A percentile compares a stretch with the other conserved stretches of the same genome.
phyloP scores from a whole-genome alignment of 2,888 invertebrate species.

The Hipparchia semele region DNA sequence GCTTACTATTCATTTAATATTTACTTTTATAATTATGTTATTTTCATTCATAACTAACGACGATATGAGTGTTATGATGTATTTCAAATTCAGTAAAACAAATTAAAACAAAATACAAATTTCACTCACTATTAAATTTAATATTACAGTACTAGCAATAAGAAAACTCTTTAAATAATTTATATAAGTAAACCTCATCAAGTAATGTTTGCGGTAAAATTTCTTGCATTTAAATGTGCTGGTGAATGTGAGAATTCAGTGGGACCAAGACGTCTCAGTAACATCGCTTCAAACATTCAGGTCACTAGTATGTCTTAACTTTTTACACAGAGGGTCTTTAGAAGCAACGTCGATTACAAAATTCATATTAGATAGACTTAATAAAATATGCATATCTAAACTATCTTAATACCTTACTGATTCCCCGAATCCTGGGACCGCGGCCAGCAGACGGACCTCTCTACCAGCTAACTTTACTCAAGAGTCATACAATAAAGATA shows the following conservation, averaged over 20 bases:
- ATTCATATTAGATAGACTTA: slow-evolving; percentile 82
- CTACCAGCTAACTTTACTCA: slow-evolving; percentile 55
- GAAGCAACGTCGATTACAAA: slow-evolving; percentile 83
- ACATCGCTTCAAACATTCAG: slow-evolving; percentile 80
- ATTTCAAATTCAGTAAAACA: slow-evolving; percentile 82
- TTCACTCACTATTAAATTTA: slow-evolving; percentile 83
- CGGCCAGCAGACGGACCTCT: slow-evolving; percentile 33
- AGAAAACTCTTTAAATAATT: slow-evolving; percentile 78
- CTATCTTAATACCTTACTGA: slow-evolving; percentile 66
- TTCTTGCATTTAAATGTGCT: slow-evolving; percentile 73
- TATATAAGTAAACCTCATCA: slow-evolving; percentile 79
- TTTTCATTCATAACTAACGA: slow-evolving; percentile 84
- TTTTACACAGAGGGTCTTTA: slow-evolving; percentile 81
- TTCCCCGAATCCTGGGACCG: slow-evolving; percentile 31
- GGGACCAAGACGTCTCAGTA: slow-evolving; percentile 73
- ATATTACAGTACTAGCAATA: slow-evolving; percentile 81
- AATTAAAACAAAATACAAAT: slow-evolving; percentile 82
- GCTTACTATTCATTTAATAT: slow-evolving; percentile 82
- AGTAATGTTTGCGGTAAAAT: slow-evolving; percentile 70
- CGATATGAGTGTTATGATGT: slow-evolving; percentile 83
- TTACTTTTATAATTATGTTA: slow-evolving; percentile 84
- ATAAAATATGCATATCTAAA: slow-evolving; percentile 82
- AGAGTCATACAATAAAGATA: slow-evolving; percentile 76
- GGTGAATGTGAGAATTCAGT: slow-evolving; percentile 80
- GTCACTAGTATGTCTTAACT: slow-evolving; percentile 83